These are phyloP conservation scores for Hirtodrosophila histrioides DNA, from an alignment of 2,888 invertebrate genomes.

Conservation along the genomic window DNA sequence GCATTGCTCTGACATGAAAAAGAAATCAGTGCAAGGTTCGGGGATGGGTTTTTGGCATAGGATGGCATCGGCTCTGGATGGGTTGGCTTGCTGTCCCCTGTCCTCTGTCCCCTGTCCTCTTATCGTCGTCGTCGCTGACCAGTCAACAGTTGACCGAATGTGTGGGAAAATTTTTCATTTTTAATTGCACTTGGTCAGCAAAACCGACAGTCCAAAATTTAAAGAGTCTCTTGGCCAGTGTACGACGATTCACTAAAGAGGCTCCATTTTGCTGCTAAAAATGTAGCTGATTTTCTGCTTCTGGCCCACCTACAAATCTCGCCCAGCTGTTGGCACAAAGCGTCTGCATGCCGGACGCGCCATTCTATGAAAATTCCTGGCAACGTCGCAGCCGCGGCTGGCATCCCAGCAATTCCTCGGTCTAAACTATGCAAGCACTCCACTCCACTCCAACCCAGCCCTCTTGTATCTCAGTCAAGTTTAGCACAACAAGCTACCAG, in stretches of 20 bases:
- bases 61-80: conserved; percentile 8
- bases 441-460: conserved; percentile 8
- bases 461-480: conserved; percentile 20
- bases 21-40: conserved; percentile 79
- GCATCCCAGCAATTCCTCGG: conserved; percentile 70
- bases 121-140: conserved; percentile 48
- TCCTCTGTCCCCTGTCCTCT: conserved; percentile 33
- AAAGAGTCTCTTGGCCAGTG: conserved; percentile 53
- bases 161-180: conserved; percentile 83
- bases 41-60: conserved; percentile 23
- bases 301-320: conserved; percentile 72
- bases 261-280: conserved; percentile 4
- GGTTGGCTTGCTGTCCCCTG: conserved; percentile 3
- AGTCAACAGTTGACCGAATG: conserved; percentile 62
- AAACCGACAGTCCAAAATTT: conserved; percentile 50
- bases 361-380: conserved; percentile 77
- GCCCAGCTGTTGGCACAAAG: conserved; percentile 59
- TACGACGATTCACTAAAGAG: conserved; percentile 37
- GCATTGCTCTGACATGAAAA: conserved; percentile 79
- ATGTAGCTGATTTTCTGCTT: conserved; percentile 1
- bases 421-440: conserved; percentile 73
- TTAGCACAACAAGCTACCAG: conserved; percentile 4
- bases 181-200: conserved; percentile 74
- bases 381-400: conserved; percentile 71
- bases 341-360: conserved; percentile 75